Evolutionary conservation across 2,113 vertebrate species (phyloP).

Genomic region (Cnemophilus loriae): DNA sequence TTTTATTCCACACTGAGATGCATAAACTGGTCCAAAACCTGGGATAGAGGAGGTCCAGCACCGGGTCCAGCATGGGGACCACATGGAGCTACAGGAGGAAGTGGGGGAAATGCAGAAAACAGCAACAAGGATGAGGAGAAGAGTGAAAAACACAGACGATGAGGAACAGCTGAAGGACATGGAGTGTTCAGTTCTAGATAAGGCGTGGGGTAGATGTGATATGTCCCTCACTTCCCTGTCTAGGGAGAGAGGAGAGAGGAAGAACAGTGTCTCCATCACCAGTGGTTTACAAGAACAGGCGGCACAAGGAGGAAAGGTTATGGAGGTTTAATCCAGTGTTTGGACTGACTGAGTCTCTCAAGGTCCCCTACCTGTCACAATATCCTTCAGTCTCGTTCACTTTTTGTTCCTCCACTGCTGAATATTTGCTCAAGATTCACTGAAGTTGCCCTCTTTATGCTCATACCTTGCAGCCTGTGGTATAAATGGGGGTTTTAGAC

Average conservation of each 20-base stretch:
- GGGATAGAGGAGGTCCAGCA: not conserved
- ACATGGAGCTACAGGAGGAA: fast-evolving
- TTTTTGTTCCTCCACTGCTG: not conserved
- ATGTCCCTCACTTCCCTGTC: not conserved
- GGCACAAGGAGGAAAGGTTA: not conserved
- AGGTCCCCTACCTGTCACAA: not conserved
- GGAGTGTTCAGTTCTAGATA: not conserved
- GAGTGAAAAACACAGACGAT: not conserved
- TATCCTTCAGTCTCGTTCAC: not conserved
- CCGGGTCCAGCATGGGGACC: not conserved
- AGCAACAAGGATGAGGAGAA: not conserved
- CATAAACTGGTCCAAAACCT: not conserved
- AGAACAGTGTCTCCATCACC: not conserved
- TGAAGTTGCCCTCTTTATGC: not conserved
- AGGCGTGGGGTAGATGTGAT: not conserved
- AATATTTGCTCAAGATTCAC: not conserved
- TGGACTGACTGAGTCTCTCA: not conserved
- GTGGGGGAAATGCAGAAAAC: not conserved
- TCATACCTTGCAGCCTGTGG: not conserved
- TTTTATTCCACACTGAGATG: not conserved
- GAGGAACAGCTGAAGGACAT: not conserved
- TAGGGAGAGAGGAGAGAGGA: not conserved
- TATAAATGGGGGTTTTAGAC: not conserved
- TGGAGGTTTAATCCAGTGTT: not conserved
- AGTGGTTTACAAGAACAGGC: conserved; percentile 1